Conservation (phyloP, 2,797 vertebrate genomes). For the Pseudochirops corinnae region DNA sequence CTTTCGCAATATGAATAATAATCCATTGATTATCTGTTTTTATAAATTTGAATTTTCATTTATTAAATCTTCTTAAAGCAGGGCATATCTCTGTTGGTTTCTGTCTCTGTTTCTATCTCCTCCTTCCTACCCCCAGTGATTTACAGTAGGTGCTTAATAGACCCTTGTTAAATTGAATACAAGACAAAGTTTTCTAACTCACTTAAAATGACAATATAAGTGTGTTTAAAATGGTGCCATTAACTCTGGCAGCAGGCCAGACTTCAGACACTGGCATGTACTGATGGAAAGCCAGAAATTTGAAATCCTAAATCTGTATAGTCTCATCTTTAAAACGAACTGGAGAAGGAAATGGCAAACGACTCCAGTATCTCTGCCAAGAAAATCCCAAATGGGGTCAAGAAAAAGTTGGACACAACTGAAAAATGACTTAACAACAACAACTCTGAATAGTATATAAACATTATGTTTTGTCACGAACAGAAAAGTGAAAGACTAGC, state of each 20-base stretch:
- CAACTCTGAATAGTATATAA: not conserved
- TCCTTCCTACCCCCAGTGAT: not conserved
- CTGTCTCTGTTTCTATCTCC: not conserved
- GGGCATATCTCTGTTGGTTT: not conserved
- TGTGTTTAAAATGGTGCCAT: not conserved
- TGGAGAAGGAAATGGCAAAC: not conserved
- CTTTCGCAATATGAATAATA: not conserved
- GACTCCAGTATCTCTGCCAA: not conserved
- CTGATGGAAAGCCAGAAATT: not conserved
- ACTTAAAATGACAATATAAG: not conserved
- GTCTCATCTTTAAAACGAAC: not conserved
- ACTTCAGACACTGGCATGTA: not conserved
- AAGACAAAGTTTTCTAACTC: not conserved
- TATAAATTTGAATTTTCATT: not conserved
- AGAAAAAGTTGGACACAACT: not conserved
- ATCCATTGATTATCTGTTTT: not conserved
- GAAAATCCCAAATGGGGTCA: not conserved
- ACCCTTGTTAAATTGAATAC: not conserved
- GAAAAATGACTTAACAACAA: not conserved
- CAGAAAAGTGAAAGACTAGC: not conserved
- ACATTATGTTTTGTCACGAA: not conserved
- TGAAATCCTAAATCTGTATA: not conserved
- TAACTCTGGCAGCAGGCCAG: not conserved
- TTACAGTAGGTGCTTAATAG: not conserved
- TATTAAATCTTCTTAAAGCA: not conserved